Percentiles rank a stretch among this genome's conserved stretches.
These are phyloP conservation scores for Labeo rohita DNA, from an alignment of 2,113 vertebrate genomes.

Conservation along the genomic window DNA sequence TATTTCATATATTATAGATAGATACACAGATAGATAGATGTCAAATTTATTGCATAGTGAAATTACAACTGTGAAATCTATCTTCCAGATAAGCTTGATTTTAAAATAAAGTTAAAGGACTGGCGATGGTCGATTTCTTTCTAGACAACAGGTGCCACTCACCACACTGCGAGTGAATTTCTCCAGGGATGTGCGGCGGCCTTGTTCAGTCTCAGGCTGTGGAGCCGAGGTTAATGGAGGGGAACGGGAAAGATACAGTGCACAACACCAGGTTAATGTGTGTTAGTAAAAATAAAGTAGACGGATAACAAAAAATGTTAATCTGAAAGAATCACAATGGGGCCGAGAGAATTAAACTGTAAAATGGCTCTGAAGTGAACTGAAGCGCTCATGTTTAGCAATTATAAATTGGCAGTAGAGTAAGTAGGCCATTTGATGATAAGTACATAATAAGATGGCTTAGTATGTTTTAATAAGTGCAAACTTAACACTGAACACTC, in stretches of 20 bases:
- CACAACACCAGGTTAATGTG: background rate
- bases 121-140: background rate
- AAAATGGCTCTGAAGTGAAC: background rate
- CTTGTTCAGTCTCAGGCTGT: slow-evolving; percentile 96
- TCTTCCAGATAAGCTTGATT: background rate
- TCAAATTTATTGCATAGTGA: background rate
- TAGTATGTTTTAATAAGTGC: background rate
- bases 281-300: background rate
- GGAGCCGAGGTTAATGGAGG: slow-evolving; percentile 60
- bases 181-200: slow-evolving; percentile 98
- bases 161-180: slow-evolving; percentile 99
- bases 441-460: background rate
- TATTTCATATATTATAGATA: too few relatives aligned
- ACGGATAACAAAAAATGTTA: background rate
- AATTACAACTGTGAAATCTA: background rate
- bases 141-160: slow-evolving; percentile 71
- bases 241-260: slow-evolving; percentile 34
- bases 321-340: background rate
- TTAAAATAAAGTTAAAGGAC: background rate
- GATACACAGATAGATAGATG: too few relatives aligned
- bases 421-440: background rate
- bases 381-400: background rate
- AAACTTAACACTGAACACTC: background rate
- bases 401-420: background rate
- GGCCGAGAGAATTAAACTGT: background rate